Conservation (phyloP, 2,888 invertebrate species). For the Magallana nippona region DNA sequence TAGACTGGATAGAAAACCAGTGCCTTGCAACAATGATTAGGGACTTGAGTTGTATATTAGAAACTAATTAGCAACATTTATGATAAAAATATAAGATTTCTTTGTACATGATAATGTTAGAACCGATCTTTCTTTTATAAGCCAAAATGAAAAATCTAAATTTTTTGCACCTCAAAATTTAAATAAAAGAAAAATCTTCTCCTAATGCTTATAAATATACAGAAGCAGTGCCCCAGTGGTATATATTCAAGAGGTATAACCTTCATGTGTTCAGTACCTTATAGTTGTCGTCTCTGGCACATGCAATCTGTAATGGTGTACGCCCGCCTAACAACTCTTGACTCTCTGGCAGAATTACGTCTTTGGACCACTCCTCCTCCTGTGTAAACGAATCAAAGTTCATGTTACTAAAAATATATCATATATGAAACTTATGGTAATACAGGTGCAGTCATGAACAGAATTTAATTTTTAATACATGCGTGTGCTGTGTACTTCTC, state of each 20-base stretch:
- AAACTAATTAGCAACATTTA: no score
- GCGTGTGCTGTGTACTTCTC: no score
- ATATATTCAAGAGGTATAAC: not conserved
- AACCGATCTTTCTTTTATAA: no score
- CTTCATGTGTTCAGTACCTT: slow-evolving; percentile 61
- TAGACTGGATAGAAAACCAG: no score
- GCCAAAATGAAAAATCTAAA: no score
- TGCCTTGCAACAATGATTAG: no score
- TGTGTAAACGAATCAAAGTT: slow-evolving; percentile 49
- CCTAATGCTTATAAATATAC: not conserved
- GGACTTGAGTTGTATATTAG: no score
- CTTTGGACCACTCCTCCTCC: slow-evolving; percentile 78
- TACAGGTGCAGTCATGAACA: not conserved
- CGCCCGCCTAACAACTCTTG: slow-evolving; percentile 74
- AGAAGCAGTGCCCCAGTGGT: not conserved
- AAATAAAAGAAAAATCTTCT: no score
- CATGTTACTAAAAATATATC: not conserved
- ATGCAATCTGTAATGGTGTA: slow-evolving; percentile 79
- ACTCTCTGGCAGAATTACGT: slow-evolving; percentile 67
- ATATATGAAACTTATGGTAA: not conserved
- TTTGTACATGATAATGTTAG: no score
- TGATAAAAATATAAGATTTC: no score
- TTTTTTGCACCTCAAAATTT: no score
- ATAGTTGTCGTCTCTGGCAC: slow-evolving; percentile 78
- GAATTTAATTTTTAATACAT: no score